Evolutionary conservation across 2,797 vertebrate species (phyloP).

Genomic region (Pangasius larnaudii): DNA sequence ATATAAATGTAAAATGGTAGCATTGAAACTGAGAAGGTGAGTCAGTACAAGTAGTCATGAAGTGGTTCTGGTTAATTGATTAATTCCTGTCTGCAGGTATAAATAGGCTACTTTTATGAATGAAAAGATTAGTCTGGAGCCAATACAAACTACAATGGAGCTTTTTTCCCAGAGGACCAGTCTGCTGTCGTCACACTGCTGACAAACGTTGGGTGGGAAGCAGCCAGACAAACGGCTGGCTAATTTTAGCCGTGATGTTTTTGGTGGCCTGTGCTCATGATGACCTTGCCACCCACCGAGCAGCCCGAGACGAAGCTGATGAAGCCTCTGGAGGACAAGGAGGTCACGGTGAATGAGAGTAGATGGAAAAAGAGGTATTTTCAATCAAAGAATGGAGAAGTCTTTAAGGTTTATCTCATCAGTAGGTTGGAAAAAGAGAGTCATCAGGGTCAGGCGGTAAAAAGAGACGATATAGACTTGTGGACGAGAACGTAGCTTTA

Average conservation of each 20-base stretch:
- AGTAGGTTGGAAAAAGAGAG: not conserved
- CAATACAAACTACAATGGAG: slow-evolving; percentile 29
- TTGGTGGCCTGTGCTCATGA: slow-evolving; percentile 38
- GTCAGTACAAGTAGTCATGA: not conserved
- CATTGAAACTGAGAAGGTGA: not conserved
- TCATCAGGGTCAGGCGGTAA: too few species aligned
- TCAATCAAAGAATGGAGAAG: slow-evolving; percentile 2
- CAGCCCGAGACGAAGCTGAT: not conserved
- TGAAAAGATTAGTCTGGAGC: slow-evolving; percentile 27
- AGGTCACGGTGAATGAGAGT: not conserved
- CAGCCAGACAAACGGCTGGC: slow-evolving; percentile 31
- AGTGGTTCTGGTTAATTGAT: not conserved
- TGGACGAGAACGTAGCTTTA: not conserved
- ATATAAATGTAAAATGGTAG: not conserved
- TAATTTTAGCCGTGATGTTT: slow-evolving; percentile 54
- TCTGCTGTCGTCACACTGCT: slow-evolving; percentile 44
- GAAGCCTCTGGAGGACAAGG: not conserved
- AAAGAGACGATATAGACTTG: not conserved
- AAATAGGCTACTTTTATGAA: not conserved
- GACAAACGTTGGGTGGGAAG: slow-evolving; percentile 37
- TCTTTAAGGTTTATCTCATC: not conserved
- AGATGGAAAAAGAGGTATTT: not conserved
- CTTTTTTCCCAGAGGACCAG: not conserved
- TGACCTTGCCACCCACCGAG: slow-evolving; percentile 31
- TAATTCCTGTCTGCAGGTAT: not conserved